A percentile compares a stretch with the other conserved stretches of the same genome.
Evolutionary conservation across 1,140 invertebrate species (phyloP).

Genomic region (Apis dorsata): DNA sequence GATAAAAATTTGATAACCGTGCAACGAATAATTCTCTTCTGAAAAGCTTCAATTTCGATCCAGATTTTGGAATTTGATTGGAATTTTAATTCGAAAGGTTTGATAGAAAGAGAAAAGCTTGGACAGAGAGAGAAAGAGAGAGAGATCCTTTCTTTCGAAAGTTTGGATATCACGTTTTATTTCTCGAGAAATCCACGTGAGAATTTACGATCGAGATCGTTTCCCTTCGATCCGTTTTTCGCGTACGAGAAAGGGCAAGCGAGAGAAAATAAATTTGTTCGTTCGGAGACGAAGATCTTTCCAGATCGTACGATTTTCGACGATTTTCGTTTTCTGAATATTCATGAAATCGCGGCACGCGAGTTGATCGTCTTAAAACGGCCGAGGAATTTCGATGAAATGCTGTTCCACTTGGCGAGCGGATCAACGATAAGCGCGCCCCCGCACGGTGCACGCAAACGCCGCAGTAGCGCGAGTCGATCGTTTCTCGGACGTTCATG

Average conservation of each 20-base stretch:
- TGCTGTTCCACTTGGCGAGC: not conserved
- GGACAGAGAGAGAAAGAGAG: too few species aligned
- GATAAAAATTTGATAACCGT: slow-evolving; percentile 21
- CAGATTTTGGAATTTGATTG: too few species aligned
- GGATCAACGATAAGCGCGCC: not conserved
- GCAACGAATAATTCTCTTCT: not conserved
- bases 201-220: not conserved
- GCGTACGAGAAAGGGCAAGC: too few species aligned
- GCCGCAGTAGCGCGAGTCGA: slow-evolving; percentile 11
- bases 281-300: too few species aligned
- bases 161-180: too few species aligned
- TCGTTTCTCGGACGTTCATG: not conserved
- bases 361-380: slow-evolving; percentile 1
- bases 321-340: not conserved
- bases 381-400: not conserved
- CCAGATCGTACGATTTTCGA: not conserved
- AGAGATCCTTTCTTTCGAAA: too few species aligned
- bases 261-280: too few species aligned
- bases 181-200: not conserved
- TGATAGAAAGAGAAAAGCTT: too few species aligned
- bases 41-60: not conserved
- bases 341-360: not conserved
- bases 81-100: slow-evolving; percentile 11
- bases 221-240: not conserved
- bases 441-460: not conserved